Evolutionary conservation across 2,113 vertebrate genomes (phyloP).

Genomic region (Rhipidura dahli): DNA sequence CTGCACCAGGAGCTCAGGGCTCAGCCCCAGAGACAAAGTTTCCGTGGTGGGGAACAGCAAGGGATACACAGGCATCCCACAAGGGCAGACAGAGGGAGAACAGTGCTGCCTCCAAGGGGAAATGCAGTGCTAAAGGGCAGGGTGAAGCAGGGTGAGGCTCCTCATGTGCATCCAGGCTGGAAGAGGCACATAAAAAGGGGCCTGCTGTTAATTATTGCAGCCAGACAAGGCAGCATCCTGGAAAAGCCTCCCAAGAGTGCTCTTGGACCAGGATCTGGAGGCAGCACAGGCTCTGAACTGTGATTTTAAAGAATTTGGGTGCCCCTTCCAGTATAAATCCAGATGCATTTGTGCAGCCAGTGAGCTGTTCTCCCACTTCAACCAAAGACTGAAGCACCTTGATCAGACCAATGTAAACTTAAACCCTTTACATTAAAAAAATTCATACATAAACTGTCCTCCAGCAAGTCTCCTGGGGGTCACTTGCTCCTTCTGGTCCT

Average conservation of each 20-base stretch:
- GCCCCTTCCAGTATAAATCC: neutral
- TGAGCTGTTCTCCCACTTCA: neutral
- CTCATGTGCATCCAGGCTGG: neutral
- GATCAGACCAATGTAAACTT: neutral
- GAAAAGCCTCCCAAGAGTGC: neutral
- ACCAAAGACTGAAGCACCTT: neutral
- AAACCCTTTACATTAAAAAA: neutral
- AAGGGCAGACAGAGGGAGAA: neutral
- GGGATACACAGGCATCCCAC: fast-evolving
- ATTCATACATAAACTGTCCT: conserved; percentile 76
- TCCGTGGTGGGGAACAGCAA: fast-evolving
- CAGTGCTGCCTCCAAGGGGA: fast-evolving
- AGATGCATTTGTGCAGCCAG: neutral
- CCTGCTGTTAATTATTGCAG: neutral
- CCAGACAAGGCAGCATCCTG: neutral
- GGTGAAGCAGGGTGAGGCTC: neutral
- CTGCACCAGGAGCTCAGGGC: neutral
- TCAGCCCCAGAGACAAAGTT: fast-evolving
- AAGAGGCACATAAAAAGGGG: neutral
- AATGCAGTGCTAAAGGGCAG: neutral
- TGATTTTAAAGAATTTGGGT: neutral
- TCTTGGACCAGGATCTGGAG: neutral
- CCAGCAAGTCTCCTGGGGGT: conserved; percentile 75
- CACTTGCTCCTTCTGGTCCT: conserved; percentile 78
- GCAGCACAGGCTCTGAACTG: neutral